These are phyloP conservation scores for Labia minor DNA, from an alignment of 2,888 invertebrate species.

Conservation along the genomic window DNA sequence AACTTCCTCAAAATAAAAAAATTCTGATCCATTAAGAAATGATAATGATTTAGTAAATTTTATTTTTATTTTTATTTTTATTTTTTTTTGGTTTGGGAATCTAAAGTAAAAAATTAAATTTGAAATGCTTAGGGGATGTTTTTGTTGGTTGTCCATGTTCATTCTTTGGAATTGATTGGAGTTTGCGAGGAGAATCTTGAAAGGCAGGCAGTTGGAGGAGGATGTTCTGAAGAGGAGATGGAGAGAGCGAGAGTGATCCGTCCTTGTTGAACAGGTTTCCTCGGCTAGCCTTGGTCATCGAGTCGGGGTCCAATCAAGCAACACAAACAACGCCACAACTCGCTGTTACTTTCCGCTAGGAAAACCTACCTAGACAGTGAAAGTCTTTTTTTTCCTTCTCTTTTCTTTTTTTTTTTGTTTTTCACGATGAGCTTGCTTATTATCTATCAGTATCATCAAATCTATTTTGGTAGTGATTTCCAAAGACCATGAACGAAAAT, in stretches of 20 bases:
- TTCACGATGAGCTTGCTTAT: slow-evolving; percentile 5
- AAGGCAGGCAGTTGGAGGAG: neutral
- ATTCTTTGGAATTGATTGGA: no score
- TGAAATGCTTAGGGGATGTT: no score
- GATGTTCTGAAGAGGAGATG: neutral
- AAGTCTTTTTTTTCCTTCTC: slow-evolving; percentile 8
- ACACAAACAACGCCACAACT: slow-evolving; percentile 8
- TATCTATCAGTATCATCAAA: neutral
- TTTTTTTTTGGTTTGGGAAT: no score
- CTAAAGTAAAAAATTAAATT: no score
- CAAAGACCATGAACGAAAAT: no score
- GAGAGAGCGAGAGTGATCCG: neutral
- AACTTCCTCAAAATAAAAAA: no score
- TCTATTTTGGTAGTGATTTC: neutral
- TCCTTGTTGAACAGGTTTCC: slow-evolving; percentile 1
- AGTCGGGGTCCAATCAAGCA: neutral
- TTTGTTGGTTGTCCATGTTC: no score
- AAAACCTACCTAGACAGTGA: slow-evolving; percentile 13
- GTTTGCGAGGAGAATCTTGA: no score
- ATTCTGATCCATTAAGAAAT: no score
- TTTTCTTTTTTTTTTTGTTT: no score
- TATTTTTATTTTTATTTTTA: no score
- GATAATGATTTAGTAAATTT: no score
- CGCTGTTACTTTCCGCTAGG: slow-evolving; percentile 7
- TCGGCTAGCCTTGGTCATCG: slow-evolving; percentile 5